Base-by-base conservation (phyloP, 2,888 invertebrate genomes). In the Panopea generosa region DNA sequence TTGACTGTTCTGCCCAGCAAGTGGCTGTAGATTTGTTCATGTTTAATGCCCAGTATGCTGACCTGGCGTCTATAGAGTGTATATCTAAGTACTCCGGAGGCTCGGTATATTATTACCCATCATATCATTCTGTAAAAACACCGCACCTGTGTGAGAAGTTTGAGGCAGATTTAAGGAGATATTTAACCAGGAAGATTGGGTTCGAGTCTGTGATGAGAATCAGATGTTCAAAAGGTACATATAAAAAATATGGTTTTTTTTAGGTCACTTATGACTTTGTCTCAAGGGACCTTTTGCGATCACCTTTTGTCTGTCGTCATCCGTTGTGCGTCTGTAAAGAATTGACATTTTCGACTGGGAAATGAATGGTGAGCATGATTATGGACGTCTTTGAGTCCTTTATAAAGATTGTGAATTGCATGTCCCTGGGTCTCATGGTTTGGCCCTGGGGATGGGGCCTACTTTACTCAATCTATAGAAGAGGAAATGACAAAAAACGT, bases 171-270 rank as follows among this genome's bases (percentile, higher is more conserved):
- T 94, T 99, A 29, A 95, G 95, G 47, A 94, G 99, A 16, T 99
- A 99, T 94, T 94, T 99, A 67, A 96, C 97, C 0, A 94, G 99
- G 83, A 99, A 99, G 94, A 97, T 99, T 82, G 99, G 99, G 55
- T 99, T 99, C 92, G 99, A 99, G 92, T 98, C 99, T 4, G 99
- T 99, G 24, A 98, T 99, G 97, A 94, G 99, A 86, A 96, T 99
- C 83, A 94, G 99, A 6, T 99, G 98, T 91, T 97, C 98, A 1
- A 91, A 93, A 95, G 96, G 96, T 95, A 85, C n/a, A n/a, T n/a
- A n/a, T n/a, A n/a, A n/a, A n/a, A n/a, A n/a, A n/a, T n/a, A n/a
- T n/a, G n/a, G n/a, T 79, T 82, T 59, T n/a, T n/a, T n/a, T 14
- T 40, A 9, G 11, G 9, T 9, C 9, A 40, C 40, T 40, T 11